phyloP scores from a whole-genome alignment of 1,140 invertebrate species.

The Agraylea sexmaculata region DNA sequence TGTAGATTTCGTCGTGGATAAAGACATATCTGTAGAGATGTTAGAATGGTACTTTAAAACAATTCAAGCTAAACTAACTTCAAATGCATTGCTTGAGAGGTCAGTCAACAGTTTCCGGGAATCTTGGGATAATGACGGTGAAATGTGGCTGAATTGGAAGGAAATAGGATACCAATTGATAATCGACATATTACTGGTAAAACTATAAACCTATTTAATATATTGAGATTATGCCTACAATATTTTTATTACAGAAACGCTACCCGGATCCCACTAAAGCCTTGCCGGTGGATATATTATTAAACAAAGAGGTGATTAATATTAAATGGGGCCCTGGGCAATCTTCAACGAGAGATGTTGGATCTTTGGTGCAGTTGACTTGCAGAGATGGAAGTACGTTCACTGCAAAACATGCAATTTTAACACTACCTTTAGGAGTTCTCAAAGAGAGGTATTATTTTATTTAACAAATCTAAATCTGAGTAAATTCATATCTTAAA shows the following conservation, averaged over 20 bases:
- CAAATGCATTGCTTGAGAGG: constrained; percentile 24
- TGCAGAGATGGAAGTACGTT: constrained; percentile 48
- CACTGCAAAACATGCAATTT: constrained; percentile 51
- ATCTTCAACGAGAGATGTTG: constrained; percentile 20
- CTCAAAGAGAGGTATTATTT: constrained; percentile 44
- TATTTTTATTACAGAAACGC: constrained; percentile 27
- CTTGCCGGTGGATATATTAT: constrained; percentile 29
- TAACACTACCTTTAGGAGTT: constrained; percentile 56
- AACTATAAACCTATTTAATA: constrained; percentile 1
- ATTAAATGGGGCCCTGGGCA: constrained; percentile 30
- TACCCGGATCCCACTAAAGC: constrained; percentile 30
- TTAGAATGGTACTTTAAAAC: constrained; percentile 17
- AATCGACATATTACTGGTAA: constrained; percentile 33
- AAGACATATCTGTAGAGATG: constrained; percentile 11
- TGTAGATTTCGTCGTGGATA: constrained; percentile 8
- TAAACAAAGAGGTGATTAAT: constrained; percentile 34
- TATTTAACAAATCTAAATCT: neutral
- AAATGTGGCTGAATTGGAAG: constrained; percentile 34
- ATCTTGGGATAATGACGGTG: constrained; percentile 29
- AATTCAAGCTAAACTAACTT: constrained; percentile 12
- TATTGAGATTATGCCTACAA: constrained; percentile 2
- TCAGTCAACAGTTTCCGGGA: constrained; percentile 30
- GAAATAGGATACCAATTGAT: constrained; percentile 31
- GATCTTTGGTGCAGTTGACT: constrained; percentile 34
- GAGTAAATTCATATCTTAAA: neutral